These are phyloP conservation scores for Sinella curviseta DNA, from an alignment of 1,140 invertebrate species.

Conservation along the genomic window DNA sequence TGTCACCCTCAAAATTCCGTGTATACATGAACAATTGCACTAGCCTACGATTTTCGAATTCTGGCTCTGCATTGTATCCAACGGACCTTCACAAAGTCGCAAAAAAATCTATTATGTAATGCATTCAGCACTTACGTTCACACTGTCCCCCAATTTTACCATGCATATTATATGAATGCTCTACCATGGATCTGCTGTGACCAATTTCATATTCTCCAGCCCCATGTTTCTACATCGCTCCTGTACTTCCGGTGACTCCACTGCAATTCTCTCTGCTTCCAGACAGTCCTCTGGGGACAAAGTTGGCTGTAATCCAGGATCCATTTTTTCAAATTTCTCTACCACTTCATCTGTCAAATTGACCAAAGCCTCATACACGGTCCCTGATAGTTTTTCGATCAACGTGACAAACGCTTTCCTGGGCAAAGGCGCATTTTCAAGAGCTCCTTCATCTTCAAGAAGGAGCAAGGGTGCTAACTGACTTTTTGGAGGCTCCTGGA, in stretches of 20 bases:
- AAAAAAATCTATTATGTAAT: too few species aligned
- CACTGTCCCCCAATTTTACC: too few species aligned
- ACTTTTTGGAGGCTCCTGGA: slow-evolving; percentile 40
- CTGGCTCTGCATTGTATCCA: slow-evolving; percentile 34
- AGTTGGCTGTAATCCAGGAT: slow-evolving; percentile 39
- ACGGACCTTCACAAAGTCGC: slow-evolving; percentile 32
- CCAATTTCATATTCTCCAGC: slow-evolving; percentile 35
- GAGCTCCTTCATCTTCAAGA: background rate
- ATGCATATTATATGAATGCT: too few species aligned
- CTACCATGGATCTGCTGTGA: slow-evolving; percentile 47
- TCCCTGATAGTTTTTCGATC: slow-evolving; percentile 9
- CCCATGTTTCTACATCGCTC: slow-evolving; percentile 35
- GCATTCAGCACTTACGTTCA: too few species aligned
- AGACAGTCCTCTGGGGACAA: slow-evolving; percentile 44
- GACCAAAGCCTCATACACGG: slow-evolving; percentile 38
- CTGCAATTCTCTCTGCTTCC: slow-evolving; percentile 38
- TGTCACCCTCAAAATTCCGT: slow-evolving; percentile 34
- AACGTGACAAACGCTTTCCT: background rate
- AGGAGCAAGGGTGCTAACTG: slow-evolving; percentile 27
- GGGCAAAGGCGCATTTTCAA: background rate
- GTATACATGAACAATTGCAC: slow-evolving; percentile 41
- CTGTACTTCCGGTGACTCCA: slow-evolving; percentile 34
- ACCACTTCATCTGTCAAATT: slow-evolving; percentile 36
- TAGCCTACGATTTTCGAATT: slow-evolving; percentile 31
- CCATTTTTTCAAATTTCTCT: slow-evolving; percentile 32